Evolutionary conservation across 2,888 invertebrate species (phyloP), one percentile per base, ranked within the genome.

Genomic region (Lumbricus terrestris): DNA sequence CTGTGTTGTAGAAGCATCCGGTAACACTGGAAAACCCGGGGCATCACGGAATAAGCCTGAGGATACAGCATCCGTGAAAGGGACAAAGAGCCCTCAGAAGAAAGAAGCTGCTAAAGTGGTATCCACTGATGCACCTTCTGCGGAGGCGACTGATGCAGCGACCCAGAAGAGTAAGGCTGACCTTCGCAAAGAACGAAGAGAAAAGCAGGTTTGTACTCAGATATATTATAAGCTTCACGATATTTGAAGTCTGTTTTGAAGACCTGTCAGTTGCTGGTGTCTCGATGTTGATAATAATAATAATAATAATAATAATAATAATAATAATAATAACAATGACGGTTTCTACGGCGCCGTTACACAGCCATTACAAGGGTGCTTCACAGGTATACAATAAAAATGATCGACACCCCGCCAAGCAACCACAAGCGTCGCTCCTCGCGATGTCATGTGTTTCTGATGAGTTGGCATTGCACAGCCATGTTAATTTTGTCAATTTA

Each of bases 81-180:
- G n/a, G 18, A 34, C 35, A 23, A 37, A 37, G 37, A 35, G 85
- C 35, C 85, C 85, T 85, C 35, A 85, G 37, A 85, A 85, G 85
- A 85, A 34, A 8, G 69, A 69, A 69, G 69, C 69, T n/a, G 69
- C 69, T n/a, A 69, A 69, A 69, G 69, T 29, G 29, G 29, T n/a
- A 29, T 11, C 69, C n/a, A 69, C 69, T n/a, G 69, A 69, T 35
- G 34, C 35, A 16, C 20, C 37, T 85, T 35, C 88, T 40, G 40
- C 88, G 0, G 40, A 40, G 33, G 42, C 38, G 16, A 37, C 15
- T 34, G 6, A 34, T 88, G 47, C 35, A 33, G 16, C 20, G n/a
- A 16, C 40, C 40, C 69, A 89, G 69, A 89, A 89, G 89, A 54
- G 54, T 54, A 89, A 89, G 35, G 47, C 34, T 54, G 89, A 89